Evolutionary conservation across 2,113 vertebrate species (phyloP).

Genomic region (Spilogale gracilis): DNA sequence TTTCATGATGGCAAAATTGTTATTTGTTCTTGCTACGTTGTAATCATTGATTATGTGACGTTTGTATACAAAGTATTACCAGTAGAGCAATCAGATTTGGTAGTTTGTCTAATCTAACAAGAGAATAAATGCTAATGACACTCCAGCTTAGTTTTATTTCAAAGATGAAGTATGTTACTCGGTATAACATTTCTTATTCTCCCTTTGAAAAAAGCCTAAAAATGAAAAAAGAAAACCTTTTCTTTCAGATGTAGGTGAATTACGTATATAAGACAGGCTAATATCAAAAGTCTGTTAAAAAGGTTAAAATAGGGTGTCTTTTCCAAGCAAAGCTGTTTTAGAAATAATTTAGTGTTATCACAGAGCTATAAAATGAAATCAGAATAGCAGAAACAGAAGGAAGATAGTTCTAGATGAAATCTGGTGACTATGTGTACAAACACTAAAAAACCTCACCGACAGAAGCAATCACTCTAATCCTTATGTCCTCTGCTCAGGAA

Average conservation of each 20-base stretch:
- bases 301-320: not conserved
- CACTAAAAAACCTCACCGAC: not conserved
- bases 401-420: slow-evolving; percentile 8
- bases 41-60: not conserved
- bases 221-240: not conserved
- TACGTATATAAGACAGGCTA: not conserved
- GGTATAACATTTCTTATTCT: not conserved
- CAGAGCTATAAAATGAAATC: not conserved
- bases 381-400: slow-evolving; percentile 50
- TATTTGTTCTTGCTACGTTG: not conserved
- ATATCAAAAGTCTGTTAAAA: slow-evolving; percentile 4
- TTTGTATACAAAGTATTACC: not conserved
- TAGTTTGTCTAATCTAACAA: not conserved
- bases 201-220: not conserved
- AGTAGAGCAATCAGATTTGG: not conserved
- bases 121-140: not conserved
- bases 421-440: not conserved
- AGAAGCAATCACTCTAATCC: not conserved
- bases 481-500: not conserved
- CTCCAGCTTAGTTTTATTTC: not conserved
- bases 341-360: not conserved
- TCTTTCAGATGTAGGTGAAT: not conserved
- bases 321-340: not conserved
- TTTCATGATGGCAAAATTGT: not conserved
- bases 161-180: not conserved